Conservation (phyloP, 2,797 vertebrate species). For the Kryptolebias ocellatus region DNA sequence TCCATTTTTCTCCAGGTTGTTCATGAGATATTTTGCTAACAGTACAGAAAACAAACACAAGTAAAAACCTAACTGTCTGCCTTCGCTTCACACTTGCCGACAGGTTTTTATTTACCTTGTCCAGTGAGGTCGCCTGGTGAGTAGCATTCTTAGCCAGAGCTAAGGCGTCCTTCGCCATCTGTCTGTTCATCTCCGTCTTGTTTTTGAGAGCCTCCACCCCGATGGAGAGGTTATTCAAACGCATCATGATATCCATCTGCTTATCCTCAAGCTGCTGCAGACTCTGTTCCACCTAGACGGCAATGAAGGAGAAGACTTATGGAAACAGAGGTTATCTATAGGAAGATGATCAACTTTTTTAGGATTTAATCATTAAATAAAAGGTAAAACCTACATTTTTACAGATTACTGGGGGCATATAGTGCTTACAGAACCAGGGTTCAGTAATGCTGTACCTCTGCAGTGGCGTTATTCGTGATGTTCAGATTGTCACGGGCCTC, state of each 20-base stretch:
- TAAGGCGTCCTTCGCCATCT: constrained; percentile 75
- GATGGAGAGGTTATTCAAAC: constrained; percentile 77
- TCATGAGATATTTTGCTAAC: neutral
- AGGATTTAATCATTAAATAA: neutral
- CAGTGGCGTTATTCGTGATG: constrained; percentile 67
- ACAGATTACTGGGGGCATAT: neutral
- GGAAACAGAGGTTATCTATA: neutral
- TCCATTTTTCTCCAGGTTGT: neutral
- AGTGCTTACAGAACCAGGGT: neutral
- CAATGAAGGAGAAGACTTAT: neutral
- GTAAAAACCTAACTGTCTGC: too few species aligned
- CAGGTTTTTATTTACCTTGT: constrained; percentile 68
- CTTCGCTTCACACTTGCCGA: neutral
- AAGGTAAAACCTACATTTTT: neutral
- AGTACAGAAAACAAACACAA: too few species aligned
- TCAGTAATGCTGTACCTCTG: constrained; percentile 53
- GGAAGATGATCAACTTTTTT: neutral
- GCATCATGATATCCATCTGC: constrained; percentile 78
- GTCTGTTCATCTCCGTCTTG: constrained; percentile 69
- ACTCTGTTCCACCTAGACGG: constrained; percentile 72
- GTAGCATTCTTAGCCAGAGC: constrained; percentile 73
- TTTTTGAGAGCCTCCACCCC: constrained; percentile 75
- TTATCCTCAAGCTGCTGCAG: constrained; percentile 75
- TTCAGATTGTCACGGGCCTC: constrained; percentile 70
- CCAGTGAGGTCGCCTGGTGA: constrained; percentile 64